Evolutionary conservation across 2,797 vertebrate species (phyloP).

Genomic region (Nyctibius grandis): DNA sequence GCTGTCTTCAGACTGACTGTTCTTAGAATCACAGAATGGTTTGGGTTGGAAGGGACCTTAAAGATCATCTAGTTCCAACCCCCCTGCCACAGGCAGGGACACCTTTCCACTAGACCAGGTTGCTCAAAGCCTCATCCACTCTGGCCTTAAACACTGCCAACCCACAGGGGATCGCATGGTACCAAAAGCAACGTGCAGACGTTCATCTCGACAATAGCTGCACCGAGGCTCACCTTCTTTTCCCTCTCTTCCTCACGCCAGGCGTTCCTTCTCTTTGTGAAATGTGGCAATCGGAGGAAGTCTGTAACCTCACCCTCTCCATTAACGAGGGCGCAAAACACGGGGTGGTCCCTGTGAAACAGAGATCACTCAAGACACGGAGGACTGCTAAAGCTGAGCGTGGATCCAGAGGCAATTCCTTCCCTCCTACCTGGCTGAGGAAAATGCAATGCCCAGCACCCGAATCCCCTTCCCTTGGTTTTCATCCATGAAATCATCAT

Average conservation of each 20-base stretch:
- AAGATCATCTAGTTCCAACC: too few relatives aligned
- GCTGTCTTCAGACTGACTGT: too few relatives aligned
- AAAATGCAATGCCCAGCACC: slow-evolving; percentile 92
- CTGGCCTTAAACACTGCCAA: too few relatives aligned
- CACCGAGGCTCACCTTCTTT: slow-evolving; percentile 84
- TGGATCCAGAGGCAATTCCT: background rate
- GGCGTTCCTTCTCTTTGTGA: slow-evolving; percentile 95
- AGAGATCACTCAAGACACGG: background rate
- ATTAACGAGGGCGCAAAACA: slow-evolving; percentile 94
- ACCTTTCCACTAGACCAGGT: too few relatives aligned
- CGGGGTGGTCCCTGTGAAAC: slow-evolving; percentile 88
- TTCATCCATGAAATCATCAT: slow-evolving; percentile 98
- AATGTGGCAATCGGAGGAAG: slow-evolving; percentile 94
- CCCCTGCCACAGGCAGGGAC: too few relatives aligned
- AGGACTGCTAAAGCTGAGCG: background rate
- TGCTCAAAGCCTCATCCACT: too few relatives aligned
- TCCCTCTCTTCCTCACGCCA: slow-evolving; percentile 95
- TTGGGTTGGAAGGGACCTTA: too few relatives aligned
- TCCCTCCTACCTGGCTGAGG: slow-evolving; percentile 85
- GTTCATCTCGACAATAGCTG: background rate
- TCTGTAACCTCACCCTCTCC: slow-evolving; percentile 98
- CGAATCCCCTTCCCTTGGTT: slow-evolving; percentile 94
- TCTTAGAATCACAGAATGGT: too few relatives aligned
- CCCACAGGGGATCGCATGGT: accelerated
- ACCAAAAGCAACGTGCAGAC: background rate